Evolutionary conservation across 2,113 vertebrate genomes (phyloP), one percentile per base, ranked within the genome.

Genomic region (Bettongia penicillata): DNA sequence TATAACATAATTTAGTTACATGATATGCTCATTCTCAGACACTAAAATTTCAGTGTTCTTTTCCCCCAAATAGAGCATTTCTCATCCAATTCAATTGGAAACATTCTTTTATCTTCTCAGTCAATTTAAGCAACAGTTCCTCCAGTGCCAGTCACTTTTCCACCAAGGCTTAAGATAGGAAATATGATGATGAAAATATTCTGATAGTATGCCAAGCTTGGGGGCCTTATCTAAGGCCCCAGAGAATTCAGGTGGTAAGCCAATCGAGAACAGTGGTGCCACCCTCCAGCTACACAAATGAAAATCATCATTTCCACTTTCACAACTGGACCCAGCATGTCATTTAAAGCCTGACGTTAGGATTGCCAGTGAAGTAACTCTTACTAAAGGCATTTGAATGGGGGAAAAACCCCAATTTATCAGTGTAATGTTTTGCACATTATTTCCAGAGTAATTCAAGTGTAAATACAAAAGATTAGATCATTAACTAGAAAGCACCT

Each of bases 391-490:
- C 25, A 92, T 19, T 53, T 93, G 43, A 91, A 55, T 43, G 48
- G 61, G 91, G 92, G 61, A 96, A 5, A 61, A 22, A 47, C 10
- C 6, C 14, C 5, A 25, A 49, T 47, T 96, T 92, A 95, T 91
- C 93, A 97, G 98, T 94, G 90, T 93, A 97, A 97, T 98, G 93
- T 95, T 97, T 96, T 51, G 89, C 37, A 53, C 96, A 55, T 91
- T 97, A 95, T 97, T 98, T 97, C 57, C 91, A 92, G 89, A 97
- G 92, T 94, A 94, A 97, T 93, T 97, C 96, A 98, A 93, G 61
- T 96, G 95, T 96, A 97, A 97, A 96, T 91, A 11, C 26, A 50
- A 24, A 0, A 0, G 77, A 91, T 96, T 96, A 95, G 91, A 96
- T 93, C 98, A 96, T 1, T 97, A 95, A 95, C 91, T 96, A 96